A percentile compares a stretch with the other conserved stretches of the same genome.
Conservation (phyloP, 2,113 vertebrate genomes). For the Siniperca knerii region DNA sequence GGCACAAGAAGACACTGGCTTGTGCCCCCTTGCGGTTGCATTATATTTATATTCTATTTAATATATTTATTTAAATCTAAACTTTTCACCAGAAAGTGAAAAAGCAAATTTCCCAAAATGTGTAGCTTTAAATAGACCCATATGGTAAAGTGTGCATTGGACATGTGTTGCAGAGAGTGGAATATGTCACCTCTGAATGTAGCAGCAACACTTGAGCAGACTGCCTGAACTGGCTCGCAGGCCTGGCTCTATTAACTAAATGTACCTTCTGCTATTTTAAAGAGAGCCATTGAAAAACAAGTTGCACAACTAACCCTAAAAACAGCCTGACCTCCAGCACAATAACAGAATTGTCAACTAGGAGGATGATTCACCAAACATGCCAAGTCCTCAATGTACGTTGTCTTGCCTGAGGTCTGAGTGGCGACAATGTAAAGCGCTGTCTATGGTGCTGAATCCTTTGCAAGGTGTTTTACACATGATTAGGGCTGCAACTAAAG, state of each 20-base stretch:
- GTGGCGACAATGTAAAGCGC: background rate
- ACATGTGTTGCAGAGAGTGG: background rate
- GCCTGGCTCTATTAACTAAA: conserved; percentile 20
- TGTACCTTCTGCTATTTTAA: conserved; percentile 14
- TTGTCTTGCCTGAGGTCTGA: background rate
- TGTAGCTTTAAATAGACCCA: background rate
- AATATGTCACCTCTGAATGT: background rate
- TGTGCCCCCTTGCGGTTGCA: too few species aligned
- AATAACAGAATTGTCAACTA: conserved; percentile 22
- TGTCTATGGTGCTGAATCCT: conserved; percentile 32
- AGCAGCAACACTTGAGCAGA: background rate
- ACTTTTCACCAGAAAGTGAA: background rate
- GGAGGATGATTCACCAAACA: conserved; percentile 27
- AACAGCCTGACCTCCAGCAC: conserved; percentile 32
- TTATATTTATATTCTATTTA: too few species aligned
- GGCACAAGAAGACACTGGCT: too few species aligned
- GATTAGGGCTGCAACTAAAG: background rate
- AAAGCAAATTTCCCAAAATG: background rate
- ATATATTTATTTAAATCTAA: too few species aligned
- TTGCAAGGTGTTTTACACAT: background rate
- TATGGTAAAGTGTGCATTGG: background rate
- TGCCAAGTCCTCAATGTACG: conserved; percentile 3
- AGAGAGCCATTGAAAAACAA: background rate
- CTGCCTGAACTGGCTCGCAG: background rate
- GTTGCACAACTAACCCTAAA: conserved; percentile 29